phyloP scores from a whole-genome alignment of 2,888 invertebrate species.

The Blastobasis adustella region DNA sequence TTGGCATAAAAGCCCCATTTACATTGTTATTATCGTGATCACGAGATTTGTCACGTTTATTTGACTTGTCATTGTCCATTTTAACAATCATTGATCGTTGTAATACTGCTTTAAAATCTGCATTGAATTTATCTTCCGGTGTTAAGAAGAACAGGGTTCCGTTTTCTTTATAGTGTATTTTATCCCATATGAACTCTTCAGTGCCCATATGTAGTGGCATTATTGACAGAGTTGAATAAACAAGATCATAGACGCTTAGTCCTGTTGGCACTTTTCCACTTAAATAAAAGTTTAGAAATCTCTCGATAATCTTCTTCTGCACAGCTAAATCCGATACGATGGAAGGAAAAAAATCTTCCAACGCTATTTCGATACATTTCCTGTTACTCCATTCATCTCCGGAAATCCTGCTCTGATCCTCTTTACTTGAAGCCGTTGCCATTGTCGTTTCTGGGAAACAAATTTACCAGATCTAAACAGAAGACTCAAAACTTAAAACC shows the following conservation, averaged over 20 bases:
- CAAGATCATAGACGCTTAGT: conserved; percentile 12
- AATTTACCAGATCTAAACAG: no score
- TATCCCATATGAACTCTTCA: conserved; percentile 16
- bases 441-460: no score
- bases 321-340: conserved; percentile 8
- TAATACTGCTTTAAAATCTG: background rate
- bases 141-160: conserved; percentile 20
- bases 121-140: conserved; percentile 15
- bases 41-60: no score
- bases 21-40: no score
- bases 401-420: no score
- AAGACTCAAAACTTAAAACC: no score
- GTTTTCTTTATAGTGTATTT: conserved; percentile 9
- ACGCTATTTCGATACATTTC: conserved; percentile 9
- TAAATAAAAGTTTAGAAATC: conserved; percentile 18
- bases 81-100: background rate
- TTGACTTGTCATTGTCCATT: background rate
- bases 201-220: conserved; percentile 10
- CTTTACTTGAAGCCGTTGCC: no score
- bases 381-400: conserved; percentile 10
- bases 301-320: conserved; percentile 15
- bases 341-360: conserved; percentile 11
- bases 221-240: conserved; percentile 17
- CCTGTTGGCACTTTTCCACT: conserved; percentile 18
- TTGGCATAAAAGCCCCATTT: background rate